A percentile compares a stretch with the other conserved stretches of the same genome.
Evolutionary conservation across 2,797 vertebrate species (phyloP).

Genomic region (Coilia nasus): DNA sequence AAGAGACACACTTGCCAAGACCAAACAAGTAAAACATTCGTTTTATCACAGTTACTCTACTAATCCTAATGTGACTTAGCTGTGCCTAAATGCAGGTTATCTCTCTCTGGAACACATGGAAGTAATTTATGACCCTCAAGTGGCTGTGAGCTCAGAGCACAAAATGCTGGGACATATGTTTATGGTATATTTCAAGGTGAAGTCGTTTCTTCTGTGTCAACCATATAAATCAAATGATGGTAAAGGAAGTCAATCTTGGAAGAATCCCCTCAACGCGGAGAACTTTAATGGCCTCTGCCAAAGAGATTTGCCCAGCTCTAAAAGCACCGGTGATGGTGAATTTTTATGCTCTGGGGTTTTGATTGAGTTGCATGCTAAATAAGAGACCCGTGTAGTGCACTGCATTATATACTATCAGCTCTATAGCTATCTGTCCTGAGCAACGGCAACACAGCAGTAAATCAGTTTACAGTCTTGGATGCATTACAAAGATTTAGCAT

Average conservation of each 20-base stretch:
- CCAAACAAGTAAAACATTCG: neutral
- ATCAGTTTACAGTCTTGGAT: neutral
- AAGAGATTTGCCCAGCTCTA: constrained; percentile 5
- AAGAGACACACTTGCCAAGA: neutral
- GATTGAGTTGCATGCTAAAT: neutral
- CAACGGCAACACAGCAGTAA: neutral
- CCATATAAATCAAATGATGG: neutral
- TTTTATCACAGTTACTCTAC: neutral
- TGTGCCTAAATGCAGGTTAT: neutral
- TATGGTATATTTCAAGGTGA: constrained; percentile 17
- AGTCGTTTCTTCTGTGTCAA: neutral
- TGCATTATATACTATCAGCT: neutral
- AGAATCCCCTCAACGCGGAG: neutral
- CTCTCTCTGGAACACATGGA: neutral
- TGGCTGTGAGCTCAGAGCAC: neutral
- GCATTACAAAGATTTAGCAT: neutral
- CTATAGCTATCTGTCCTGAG: neutral
- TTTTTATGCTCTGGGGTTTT: constrained; percentile 1
- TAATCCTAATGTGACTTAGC: neutral
- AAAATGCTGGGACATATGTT: neutral
- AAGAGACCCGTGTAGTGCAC: neutral
- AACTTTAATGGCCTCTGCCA: neutral
- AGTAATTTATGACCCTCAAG: neutral
- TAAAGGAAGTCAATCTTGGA: constrained; percentile 7
- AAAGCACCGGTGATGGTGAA: neutral